Conservation (phyloP, 2,113 vertebrate species). For the Spermophilus dauricus region DNA sequence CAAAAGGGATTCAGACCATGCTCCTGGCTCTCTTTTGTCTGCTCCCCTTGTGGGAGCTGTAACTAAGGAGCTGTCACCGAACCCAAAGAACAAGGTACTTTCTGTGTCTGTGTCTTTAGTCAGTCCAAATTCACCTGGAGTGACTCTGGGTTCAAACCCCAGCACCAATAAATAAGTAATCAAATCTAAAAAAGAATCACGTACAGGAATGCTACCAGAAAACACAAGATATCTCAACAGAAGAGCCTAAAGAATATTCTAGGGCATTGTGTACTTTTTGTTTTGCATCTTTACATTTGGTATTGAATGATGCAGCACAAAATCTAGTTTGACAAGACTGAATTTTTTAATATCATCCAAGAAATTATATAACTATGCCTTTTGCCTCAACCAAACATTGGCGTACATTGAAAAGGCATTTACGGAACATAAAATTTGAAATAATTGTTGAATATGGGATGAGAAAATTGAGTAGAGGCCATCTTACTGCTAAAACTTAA, state of each 20-base stretch:
- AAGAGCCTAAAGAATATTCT: background rate
- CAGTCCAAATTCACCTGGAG: too few relatives aligned
- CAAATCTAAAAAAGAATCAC: background rate
- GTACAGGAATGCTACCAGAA: background rate
- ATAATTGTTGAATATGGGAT: constrained; percentile 58
- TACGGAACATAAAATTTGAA: constrained; percentile 68
- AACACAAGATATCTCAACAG: background rate
- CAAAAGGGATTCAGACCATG: too few relatives aligned
- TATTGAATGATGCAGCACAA: constrained; percentile 33
- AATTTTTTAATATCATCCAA: constrained; percentile 62
- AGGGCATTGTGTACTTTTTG: constrained; percentile 17
- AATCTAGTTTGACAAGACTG: constrained; percentile 36
- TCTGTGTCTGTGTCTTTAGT: too few relatives aligned
- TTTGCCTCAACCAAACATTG: constrained; percentile 61
- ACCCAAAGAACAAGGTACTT: too few relatives aligned
- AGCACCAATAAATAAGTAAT: too few relatives aligned
- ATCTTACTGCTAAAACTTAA: constrained; percentile 70
- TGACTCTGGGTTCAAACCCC: too few relatives aligned
- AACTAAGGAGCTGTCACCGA: too few relatives aligned
- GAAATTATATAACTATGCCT: constrained; percentile 52
- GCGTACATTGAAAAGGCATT: constrained; percentile 56
- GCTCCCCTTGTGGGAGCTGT: too few relatives aligned
- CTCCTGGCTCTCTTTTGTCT: too few relatives aligned
- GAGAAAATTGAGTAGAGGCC: constrained; percentile 62
- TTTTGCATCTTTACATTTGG: constrained; percentile 33